These are phyloP conservation scores for Osedax frankpressi DNA, from an alignment of 2,888 invertebrate genomes.

Conservation along the genomic window DNA sequence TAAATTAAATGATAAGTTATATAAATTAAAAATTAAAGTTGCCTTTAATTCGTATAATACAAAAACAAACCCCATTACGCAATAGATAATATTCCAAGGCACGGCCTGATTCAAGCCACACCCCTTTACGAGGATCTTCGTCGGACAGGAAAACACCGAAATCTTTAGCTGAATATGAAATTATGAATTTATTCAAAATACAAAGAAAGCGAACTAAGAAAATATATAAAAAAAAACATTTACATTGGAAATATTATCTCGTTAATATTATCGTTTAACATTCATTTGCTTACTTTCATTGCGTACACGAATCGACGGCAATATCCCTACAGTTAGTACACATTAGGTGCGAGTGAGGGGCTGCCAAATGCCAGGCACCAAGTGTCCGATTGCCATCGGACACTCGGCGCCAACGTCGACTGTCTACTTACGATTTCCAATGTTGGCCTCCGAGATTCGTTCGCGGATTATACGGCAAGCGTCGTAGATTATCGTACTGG, in stretches of 20 bases:
- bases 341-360: not conserved
- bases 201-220: too few species aligned
- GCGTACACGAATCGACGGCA: too few species aligned
- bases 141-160: conserved; percentile 91
- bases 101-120: conserved; percentile 88
- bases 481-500: conserved; percentile 83
- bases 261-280: too few species aligned
- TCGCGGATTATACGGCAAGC: conserved; percentile 88
- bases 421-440: conserved; percentile 66
- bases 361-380: not conserved
- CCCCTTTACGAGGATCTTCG: conserved; percentile 79
- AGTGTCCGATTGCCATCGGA: too few species aligned
- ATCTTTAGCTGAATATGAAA: conserved; percentile 88
- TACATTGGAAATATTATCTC: too few species aligned
- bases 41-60: not conserved
- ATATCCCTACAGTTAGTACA: not conserved
- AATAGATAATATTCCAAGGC: conserved; percentile 92
- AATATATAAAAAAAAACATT: too few species aligned
- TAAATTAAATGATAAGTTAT: not conserved
- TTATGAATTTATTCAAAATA: too few species aligned
- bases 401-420: too few species aligned
- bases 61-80: conserved; percentile 59
- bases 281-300: too few species aligned
- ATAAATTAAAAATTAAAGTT: not conserved
- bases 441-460: conserved; percentile 70